Base-by-base conservation (phyloP, 2,797 vertebrate species). In the Diceros bicornis region DNA sequence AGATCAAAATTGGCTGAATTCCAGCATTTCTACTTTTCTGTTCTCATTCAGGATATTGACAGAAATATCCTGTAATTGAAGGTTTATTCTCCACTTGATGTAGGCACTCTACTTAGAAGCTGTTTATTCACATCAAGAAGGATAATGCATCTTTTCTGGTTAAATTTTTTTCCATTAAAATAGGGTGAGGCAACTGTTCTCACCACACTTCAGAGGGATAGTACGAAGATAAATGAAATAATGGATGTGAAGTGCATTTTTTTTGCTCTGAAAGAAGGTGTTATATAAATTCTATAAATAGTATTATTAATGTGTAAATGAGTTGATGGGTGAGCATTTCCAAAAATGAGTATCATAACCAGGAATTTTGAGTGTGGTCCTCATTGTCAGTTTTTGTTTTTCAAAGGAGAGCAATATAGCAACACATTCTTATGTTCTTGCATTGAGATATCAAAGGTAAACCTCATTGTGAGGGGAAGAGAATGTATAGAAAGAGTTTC, bases 211-310 rank as follows among this genome's bases (percentile, higher is more conserved):
- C 74, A 95, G 50, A 72, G 47, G 37, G 68, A 44, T 32, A 59
- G 57, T 90, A 90, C 44, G 69, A 94, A 81, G 59, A 91, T 93
- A 92, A 96, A 93, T 95, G 79, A 94, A 97, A 91, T 97, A 96
- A 97, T 91, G 81, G 87, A 94, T 62, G 13, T 77, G 32, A 92
- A 96, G 84, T 95, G 1, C 62, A 55, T 84, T 91, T 64, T 82
- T 64, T 94, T 61, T 85, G 20, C 52, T 95, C 61, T 84, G 71
- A 61, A 95, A 91, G 78, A 89, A 62, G 16, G n/a, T 94, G 72
- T 69, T 94, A 74, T 21, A 52, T 93, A 94, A 96, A 84, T 90
- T 93, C 50, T 91, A 66, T 62, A 92, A 94, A 92, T 84, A 97
- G 37, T 77, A 61, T 57, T 91, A 87, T 79, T 88, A 94, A 93